phyloP scores from a whole-genome alignment of 1,140 invertebrate genomes.

The Zophobas atratus region DNA sequence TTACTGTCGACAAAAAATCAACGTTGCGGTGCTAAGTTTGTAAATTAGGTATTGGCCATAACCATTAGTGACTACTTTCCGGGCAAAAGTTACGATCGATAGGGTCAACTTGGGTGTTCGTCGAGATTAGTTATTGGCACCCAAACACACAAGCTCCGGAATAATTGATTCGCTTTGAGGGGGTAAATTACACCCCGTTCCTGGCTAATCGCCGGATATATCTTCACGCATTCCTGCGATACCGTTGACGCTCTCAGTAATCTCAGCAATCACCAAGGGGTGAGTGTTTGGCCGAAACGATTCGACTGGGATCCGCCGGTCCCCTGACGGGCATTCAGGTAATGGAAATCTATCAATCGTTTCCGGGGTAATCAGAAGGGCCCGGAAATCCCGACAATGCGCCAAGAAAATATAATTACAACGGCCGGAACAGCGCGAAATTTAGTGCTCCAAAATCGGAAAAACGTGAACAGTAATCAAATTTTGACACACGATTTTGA shows the following conservation, averaged over 20 bases:
- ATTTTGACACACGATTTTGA: too few relatives aligned
- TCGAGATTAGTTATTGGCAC: not conserved
- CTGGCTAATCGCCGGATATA: constrained; percentile 2
- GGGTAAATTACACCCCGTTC: not conserved
- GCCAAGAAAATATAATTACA: constrained; percentile 5
- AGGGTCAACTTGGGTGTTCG: not conserved
- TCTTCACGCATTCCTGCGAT: constrained; percentile 10
- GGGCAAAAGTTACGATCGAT: too few relatives aligned
- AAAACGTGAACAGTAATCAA: too few relatives aligned
- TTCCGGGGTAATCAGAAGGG: constrained; percentile 9
- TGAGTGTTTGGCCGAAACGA: constrained; percentile 11
- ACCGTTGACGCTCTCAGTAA: constrained; percentile 2
- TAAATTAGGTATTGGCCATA: too few relatives aligned
- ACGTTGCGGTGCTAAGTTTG: too few relatives aligned
- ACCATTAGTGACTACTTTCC: too few relatives aligned
- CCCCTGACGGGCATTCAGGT: constrained; percentile 25
- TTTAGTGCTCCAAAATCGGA: too few relatives aligned
- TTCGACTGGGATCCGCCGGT: not conserved
- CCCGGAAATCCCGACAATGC: not conserved
- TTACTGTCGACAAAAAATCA: too few relatives aligned
- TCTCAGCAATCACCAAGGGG: constrained; percentile 7
- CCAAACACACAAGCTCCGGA: not conserved
- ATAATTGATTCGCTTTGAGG: constrained; percentile 5
- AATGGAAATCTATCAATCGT: constrained; percentile 24
- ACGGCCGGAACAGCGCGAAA: not conserved